Conservation (phyloP, 2,888 invertebrate species). For the Cheilosia vulpina region DNA sequence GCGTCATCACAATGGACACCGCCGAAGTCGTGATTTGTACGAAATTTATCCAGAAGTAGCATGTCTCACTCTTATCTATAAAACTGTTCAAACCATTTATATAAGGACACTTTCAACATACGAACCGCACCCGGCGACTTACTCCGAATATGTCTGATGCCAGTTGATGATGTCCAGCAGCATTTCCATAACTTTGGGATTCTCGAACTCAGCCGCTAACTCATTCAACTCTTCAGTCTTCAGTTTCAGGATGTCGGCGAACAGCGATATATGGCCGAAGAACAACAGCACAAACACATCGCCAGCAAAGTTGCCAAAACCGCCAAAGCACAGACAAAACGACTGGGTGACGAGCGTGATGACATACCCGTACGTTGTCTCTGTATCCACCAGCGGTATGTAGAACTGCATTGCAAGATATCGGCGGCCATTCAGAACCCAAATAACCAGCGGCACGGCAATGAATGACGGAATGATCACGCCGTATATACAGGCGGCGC, state of each 20-base stretch:
- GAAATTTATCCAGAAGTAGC: constrained; percentile 51
- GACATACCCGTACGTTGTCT: constrained; percentile 60
- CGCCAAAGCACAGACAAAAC: constrained; percentile 55
- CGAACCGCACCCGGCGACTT: background rate
- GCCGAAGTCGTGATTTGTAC: constrained; percentile 62
- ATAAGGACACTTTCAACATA: background rate
- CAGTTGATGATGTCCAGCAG: constrained; percentile 64
- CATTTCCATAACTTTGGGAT: background rate
- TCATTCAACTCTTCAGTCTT: constrained; percentile 63
- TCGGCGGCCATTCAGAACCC: constrained; percentile 42
- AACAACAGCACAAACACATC: constrained; percentile 69
- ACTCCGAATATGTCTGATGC: constrained; percentile 74
- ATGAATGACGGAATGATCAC: constrained; percentile 7
- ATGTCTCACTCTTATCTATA: background rate
- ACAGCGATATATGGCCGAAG: constrained; percentile 59
- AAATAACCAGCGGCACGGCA: constrained; percentile 43
- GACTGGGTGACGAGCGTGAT: constrained; percentile 58
- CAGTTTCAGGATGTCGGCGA: constrained; percentile 62
- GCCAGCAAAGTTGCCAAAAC: constrained; percentile 71
- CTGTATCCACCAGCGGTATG: constrained; percentile 64
- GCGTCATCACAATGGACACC: constrained; percentile 51
- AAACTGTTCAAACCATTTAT: constrained; percentile 2
- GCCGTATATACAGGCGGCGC: constrained; percentile 33
- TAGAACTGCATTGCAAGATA: constrained; percentile 58
- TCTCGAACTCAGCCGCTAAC: background rate